Evolutionary conservation across 1,140 invertebrate species (phyloP), one percentile per base, ranked within the genome.

Genomic region (Propsilocerus akamusi): DNA sequence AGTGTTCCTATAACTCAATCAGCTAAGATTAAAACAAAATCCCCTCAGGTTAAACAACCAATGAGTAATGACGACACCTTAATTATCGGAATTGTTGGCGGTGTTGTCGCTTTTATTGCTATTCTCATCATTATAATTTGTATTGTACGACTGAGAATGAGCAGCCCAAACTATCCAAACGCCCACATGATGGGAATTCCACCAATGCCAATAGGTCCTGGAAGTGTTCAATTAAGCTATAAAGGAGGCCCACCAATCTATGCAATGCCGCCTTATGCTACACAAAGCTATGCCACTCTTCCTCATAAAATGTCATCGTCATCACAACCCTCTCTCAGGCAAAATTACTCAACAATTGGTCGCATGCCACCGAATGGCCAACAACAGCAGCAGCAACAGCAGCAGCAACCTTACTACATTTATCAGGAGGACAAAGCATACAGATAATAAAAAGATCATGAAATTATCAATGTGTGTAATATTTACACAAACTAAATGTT

Each of bases 41-140:
- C 69, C 10, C 71, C 75, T 2, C 67, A 74, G 2, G 70, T 73
- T 17, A 72, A 69, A 49, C 62, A 70, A 51, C 70, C 75, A 3
- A 71, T 83, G 0, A 80, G 75, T 41, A 91, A 89, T 53, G 88
- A 93, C 56, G 89, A 94, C 56, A 90, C 87, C 2, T 63, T 94
- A 0, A 92, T 94, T 47, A 91, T 93, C 49, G 86, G 86, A 4
- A 91, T 93, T 54, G 87, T 92, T 0, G 87, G 86, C 2, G 87
- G 87, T 12, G 87, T 93, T 1, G 85, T 93, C 11, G 86, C 82
- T 2, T 88, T 94, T 57, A 89, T 93, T 47, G 82, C 83, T 8
- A 80, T 93, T 52, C 70, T 92, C 12, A 83, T 92, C 25, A 81
- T 92, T 22, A 79, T 85, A 2, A 90, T 92, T 51, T 93, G 88